Conservation (phyloP, 64 coral and sea anemone species). For the Actinia equina region DNA sequence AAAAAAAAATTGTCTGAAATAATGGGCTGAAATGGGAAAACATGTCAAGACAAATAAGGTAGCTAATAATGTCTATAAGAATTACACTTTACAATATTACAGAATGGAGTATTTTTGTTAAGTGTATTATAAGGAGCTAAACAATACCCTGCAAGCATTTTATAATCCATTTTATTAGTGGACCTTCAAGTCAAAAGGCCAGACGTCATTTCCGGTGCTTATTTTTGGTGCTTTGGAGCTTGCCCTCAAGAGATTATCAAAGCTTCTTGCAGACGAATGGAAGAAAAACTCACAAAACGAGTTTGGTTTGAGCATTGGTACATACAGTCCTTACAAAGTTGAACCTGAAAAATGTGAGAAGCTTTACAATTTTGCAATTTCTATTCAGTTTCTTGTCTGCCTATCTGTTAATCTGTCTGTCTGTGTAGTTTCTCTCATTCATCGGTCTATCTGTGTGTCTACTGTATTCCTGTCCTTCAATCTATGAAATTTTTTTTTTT, state of each 20-base stretch:
- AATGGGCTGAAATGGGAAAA: too few relatives aligned
- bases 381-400: neutral
- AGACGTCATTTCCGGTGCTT: constrained; percentile 36
- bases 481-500: neutral
- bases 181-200: constrained; percentile 43
- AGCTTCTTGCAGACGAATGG: constrained; percentile 32
- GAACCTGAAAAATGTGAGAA: constrained; percentile 67
- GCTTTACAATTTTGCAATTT: neutral
- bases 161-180: constrained; percentile 46
- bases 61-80: too few relatives aligned
- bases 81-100: too few relatives aligned
- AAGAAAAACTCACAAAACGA: neutral
- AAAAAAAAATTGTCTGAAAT: too few relatives aligned
- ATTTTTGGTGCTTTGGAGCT: constrained; percentile 57
- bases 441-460: too few relatives aligned
- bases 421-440: neutral
- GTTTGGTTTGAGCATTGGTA: constrained; percentile 46
- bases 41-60: too few relatives aligned
- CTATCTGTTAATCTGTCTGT: neutral
- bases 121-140: neutral
- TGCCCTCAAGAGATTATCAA: constrained; percentile 55
- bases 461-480: too few relatives aligned
- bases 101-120: too few relatives aligned
- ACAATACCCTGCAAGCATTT: neutral
- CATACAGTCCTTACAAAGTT: constrained; percentile 72